Evolutionary conservation across 2,113 vertebrate species (phyloP), one percentile per base, ranked within the genome.

Genomic region (Crotophaga sulcirostris): DNA sequence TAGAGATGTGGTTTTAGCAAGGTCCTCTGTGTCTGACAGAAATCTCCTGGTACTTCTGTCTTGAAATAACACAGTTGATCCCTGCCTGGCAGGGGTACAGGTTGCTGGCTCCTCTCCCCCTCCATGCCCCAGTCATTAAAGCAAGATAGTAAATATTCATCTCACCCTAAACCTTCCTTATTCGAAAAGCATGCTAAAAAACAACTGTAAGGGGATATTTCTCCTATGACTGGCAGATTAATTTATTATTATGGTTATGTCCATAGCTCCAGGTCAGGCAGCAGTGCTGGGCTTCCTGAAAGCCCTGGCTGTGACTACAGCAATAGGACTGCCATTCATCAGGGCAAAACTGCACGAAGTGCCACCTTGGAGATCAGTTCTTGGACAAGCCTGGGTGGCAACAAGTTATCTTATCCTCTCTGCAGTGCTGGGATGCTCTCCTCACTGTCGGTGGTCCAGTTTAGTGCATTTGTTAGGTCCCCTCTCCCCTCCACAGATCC

Each of bases 301-400:
- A 83, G 76, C 56, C 49, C 44, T 60, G 23, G 9, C 66, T 47
- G n/a, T 31, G 69, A 63, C 60, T 31, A 17, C 52, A 52, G 82
- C 70, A 18, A 21, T 3, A 33, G 63, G 36, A n/a, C 20, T 24
- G 62, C 19, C 0, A 0, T 64, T 67, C 38, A 23, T 2, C 2
- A 3, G 66, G 84, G 34, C 34, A 74, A 38, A 55, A 54, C 36
- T n/a, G 18, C 13, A 6, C 25, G 2, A 66, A 69, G 38, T 25
- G 13, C 31, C 44, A 23, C 38, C 55, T 40, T 5, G 2, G 62
- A 72, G 33, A 29, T 10, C 38, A 42, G 24, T 18, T 36, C 23
- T 69, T 69, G 45, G 29, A 11, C 2, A 2, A 59, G n/a, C 51
- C 38, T 40, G 36, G 15, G 55, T 73, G 52, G 19, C 88, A 80